phyloP scores from a whole-genome alignment of 1,140 invertebrate genomes.

The Plodia interpunctella region DNA sequence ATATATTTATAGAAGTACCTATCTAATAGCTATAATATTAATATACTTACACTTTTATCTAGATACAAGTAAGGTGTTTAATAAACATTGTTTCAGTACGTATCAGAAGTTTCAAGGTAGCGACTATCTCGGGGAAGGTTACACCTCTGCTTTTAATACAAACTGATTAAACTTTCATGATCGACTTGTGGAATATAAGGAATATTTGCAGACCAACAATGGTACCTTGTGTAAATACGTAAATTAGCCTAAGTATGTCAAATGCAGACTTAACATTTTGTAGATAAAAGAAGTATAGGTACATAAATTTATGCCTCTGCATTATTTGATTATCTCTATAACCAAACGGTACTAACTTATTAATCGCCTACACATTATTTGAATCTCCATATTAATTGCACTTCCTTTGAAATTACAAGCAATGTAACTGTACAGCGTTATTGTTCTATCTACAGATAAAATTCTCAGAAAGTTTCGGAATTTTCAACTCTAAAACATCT shows the following conservation, averaged over 20 bases:
- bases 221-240: neutral
- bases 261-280: too few relatives aligned
- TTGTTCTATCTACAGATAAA: slow-evolving; percentile 17
- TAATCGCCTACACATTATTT: slow-evolving; percentile 21
- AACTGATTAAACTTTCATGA: slow-evolving; percentile 7
- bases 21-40: too few relatives aligned
- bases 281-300: too few relatives aligned
- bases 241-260: too few relatives aligned
- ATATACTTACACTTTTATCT: too few relatives aligned
- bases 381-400: slow-evolving; percentile 17
- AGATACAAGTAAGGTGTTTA: neutral
- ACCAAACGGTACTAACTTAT: slow-evolving; percentile 3
- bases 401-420: slow-evolving; percentile 20
- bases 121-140: slow-evolving; percentile 3
- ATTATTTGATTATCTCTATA: too few relatives aligned
- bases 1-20: too few relatives aligned
- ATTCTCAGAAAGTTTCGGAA: slow-evolving; percentile 6
- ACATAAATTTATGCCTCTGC: too few relatives aligned
- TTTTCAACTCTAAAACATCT: slow-evolving; percentile 13
- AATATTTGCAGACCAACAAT: neutral
- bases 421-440: slow-evolving; percentile 17
- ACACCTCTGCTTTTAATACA: neutral
- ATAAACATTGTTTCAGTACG: neutral
- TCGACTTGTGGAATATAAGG: neutral
- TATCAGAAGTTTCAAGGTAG: neutral